A percentile compares a stretch with the other conserved stretches of the same genome.
phyloP scores from a whole-genome alignment of 2,888 invertebrate genomes.

The Chorisops tibialis region DNA sequence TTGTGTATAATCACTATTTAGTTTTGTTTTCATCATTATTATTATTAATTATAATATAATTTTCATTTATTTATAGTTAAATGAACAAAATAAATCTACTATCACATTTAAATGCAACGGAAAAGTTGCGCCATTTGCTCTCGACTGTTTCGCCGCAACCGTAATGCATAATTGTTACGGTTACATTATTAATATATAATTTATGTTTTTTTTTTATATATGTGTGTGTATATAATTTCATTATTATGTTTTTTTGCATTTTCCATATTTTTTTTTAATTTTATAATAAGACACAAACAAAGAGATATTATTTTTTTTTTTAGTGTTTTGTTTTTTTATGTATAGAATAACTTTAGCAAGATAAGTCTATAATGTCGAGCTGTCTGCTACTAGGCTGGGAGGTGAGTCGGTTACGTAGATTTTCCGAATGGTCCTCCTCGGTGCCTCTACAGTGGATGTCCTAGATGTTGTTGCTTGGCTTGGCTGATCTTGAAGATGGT shows the following conservation, averaged over 20 bases:
- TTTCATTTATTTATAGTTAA: constrained; percentile 27
- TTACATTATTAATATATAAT: constrained; percentile 21
- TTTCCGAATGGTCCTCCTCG: not conserved
- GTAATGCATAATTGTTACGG: constrained; percentile 8
- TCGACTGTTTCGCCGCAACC: constrained; percentile 14
- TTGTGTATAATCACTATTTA: constrained; percentile 32
- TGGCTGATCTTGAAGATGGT: no score
- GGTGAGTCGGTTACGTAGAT: not conserved
- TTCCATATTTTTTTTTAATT: constrained; percentile 26
- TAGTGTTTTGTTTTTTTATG: not conserved
- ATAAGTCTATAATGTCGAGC: no score
- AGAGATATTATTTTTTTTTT: constrained; percentile 24
- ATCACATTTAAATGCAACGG: constrained; percentile 38
- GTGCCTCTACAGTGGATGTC: no score
- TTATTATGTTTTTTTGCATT: constrained; percentile 17
- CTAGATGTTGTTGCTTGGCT: no score
- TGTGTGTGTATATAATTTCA: constrained; percentile 22
- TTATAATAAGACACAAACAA: constrained; percentile 29
- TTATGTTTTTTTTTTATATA: constrained; percentile 15
- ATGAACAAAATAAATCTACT: constrained; percentile 36
- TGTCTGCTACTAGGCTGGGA: not conserved
- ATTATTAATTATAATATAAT: constrained; percentile 34
- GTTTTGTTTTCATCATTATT: constrained; percentile 35
- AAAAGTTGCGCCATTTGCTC: constrained; percentile 33
- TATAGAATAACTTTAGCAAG: not conserved